Conservation (phyloP, 2,888 invertebrate genomes). For the Tipula helvola region DNA sequence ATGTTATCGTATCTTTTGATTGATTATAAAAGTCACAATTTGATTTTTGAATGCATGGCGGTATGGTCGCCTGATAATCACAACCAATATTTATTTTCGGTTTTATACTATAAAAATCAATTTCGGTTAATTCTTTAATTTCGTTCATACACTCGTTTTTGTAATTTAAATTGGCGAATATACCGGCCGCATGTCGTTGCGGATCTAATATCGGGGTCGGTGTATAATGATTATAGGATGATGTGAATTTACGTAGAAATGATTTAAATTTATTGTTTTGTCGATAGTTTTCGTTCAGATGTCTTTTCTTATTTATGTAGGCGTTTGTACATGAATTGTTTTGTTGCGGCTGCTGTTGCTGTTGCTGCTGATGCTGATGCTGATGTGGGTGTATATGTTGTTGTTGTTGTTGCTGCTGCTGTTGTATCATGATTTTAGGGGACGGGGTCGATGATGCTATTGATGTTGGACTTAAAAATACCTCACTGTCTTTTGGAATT, state of each 20-base stretch:
- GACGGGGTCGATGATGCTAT: constrained; percentile 16
- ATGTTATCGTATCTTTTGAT: constrained; percentile 57
- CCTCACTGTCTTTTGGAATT: constrained; percentile 46
- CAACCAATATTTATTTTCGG: constrained; percentile 72
- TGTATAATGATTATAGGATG: constrained; percentile 51
- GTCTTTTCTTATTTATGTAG: constrained; percentile 39
- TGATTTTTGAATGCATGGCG: constrained; percentile 31
- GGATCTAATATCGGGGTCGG: constrained; percentile 93
- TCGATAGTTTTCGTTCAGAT: constrained; percentile 19
- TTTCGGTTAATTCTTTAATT: constrained; percentile 30
- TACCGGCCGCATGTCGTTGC: constrained; percentile 73
- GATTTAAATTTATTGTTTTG: constrained; percentile 9
- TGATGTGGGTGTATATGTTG: neutral
- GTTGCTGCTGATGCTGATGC: neutral
- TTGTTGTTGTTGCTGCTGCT: neutral
- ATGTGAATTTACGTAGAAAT: constrained; percentile 30
- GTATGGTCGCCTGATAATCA: constrained; percentile 75
- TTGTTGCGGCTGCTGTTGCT: neutral
- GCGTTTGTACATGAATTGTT: neutral
- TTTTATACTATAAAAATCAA: neutral
- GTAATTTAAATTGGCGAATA: constrained; percentile 41
- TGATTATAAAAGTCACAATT: constrained; percentile 18
- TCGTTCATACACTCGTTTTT: constrained; percentile 30
- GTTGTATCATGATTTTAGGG: constrained; percentile 12
- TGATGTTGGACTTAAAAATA: constrained; percentile 58